A percentile compares a stretch with the other conserved stretches of the same genome.
phyloP scores from a whole-genome alignment of 53 echinoderm and acorn worm genomes.

The Holothuria scabra region DNA sequence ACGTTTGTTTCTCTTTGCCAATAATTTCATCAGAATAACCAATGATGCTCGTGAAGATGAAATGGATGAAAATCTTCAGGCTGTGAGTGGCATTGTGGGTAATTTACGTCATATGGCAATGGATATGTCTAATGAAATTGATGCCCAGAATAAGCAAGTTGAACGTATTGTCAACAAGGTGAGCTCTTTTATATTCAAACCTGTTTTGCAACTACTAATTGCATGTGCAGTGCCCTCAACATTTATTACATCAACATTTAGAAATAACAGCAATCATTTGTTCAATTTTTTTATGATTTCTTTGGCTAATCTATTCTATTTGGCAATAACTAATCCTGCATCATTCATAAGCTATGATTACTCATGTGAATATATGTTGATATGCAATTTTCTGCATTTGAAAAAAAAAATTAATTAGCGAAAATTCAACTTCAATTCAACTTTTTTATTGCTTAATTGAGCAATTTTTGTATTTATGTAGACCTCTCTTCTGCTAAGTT shows the following conservation, averaged over 20 bases:
- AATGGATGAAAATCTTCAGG: constrained; percentile 80
- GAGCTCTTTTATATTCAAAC: constrained; percentile 17
- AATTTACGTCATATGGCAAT: constrained; percentile 87
- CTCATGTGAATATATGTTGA: too few relatives aligned
- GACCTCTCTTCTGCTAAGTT: too few relatives aligned
- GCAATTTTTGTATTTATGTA: too few relatives aligned
- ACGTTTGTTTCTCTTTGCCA: not conserved
- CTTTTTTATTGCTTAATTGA: too few relatives aligned
- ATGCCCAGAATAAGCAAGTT: constrained; percentile 73
- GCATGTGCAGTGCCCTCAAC: not conserved
- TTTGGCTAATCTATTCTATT: too few relatives aligned
- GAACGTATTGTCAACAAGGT: constrained; percentile 76
- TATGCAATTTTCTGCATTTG: too few relatives aligned
- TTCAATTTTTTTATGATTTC: too few relatives aligned
- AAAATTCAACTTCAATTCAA: too few relatives aligned
- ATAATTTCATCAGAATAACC: constrained; percentile 71
- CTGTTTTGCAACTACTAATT: not conserved
- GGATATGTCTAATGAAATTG: constrained; percentile 80
- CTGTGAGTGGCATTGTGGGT: constrained; percentile 75
- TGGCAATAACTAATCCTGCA: too few relatives aligned
- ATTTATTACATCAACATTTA: not conserved
- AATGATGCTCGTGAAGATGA: constrained; percentile 83
- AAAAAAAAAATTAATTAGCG: too few relatives aligned
- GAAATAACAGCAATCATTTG: too few relatives aligned
- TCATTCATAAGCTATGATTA: too few relatives aligned